A percentile compares a stretch with the other conserved stretches of the same genome.
These are phyloP conservation scores for Autographa pulchrina DNA, from an alignment of 2,888 invertebrate species.

Conservation along the genomic window DNA sequence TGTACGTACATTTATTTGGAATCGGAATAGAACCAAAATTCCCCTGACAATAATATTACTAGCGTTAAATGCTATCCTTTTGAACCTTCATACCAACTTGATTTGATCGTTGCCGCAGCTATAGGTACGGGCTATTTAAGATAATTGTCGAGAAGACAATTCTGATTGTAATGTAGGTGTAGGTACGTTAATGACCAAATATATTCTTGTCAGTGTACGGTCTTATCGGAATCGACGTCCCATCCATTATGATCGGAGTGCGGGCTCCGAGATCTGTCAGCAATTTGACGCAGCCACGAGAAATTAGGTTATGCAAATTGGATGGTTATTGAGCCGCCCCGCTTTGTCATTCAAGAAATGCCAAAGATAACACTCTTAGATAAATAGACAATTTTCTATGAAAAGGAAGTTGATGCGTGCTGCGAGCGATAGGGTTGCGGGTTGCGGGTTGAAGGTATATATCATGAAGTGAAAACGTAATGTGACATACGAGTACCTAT, in stretches of 20 bases:
- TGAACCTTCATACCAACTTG: neutral
- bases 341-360: constrained; percentile 72
- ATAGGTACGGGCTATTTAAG: constrained; percentile 5
- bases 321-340: constrained; percentile 74
- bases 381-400: constrained; percentile 56
- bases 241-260: constrained; percentile 72
- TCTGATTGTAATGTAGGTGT: constrained; percentile 39
- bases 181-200: constrained; percentile 59
- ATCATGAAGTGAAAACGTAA: constrained; percentile 50
- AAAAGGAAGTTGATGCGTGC: constrained; percentile 30
- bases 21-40: neutral
- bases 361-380: constrained; percentile 69
- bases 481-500: constrained; percentile 40
- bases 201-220: constrained; percentile 72
- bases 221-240: constrained; percentile 71
- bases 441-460: constrained; percentile 27
- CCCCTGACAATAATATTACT: neutral
- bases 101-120: neutral
- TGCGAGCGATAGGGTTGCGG: constrained; percentile 27
- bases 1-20: too few species aligned
- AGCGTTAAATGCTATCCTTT: neutral
- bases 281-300: constrained; percentile 77
- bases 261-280: constrained; percentile 74
- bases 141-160: constrained; percentile 22
- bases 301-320: constrained; percentile 84